Conservation (phyloP, 2,888 invertebrate genomes). For the Cyrtodaria siliqua region DNA sequence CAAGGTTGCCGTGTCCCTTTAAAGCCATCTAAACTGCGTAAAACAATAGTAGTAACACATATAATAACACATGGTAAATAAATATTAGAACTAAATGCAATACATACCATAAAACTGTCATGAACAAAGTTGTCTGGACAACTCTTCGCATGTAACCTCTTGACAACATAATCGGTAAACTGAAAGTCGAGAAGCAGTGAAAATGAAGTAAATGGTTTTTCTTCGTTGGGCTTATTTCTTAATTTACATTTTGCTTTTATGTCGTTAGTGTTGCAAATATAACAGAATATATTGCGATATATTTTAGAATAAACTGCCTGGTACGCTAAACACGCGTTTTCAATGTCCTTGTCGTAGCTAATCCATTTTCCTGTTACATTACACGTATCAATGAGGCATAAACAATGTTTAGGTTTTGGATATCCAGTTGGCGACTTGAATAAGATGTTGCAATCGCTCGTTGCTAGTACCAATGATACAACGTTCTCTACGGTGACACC, state of each 20-base stretch:
- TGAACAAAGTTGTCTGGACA: conserved; percentile 10
- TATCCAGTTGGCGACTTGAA: no score
- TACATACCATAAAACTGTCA: conserved; percentile 21
- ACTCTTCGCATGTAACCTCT: background rate
- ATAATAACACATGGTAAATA: no score
- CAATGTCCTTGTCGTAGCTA: conserved; percentile 24
- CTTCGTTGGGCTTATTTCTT: background rate
- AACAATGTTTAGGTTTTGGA: no score
- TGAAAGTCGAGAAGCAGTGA: conserved; percentile 3
- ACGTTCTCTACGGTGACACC: no score
- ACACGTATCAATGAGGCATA: conserved; percentile 14
- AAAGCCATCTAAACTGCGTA: no score
- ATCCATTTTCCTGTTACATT: conserved; percentile 29
- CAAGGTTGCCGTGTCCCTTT: no score
- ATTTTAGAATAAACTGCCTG: background rate
- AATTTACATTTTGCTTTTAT: background rate
- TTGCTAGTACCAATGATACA: no score
- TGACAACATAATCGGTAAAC: background rate
- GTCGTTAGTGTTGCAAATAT: conserved; percentile 47
- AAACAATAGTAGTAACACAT: background rate
- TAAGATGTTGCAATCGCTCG: no score
- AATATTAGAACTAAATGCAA: no score
- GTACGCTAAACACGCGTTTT: conserved; percentile 19
- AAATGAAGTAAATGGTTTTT: background rate
- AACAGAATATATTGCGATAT: conserved; percentile 58